Percentiles rank a stretch among this genome's conserved stretches.
phyloP scores from a whole-genome alignment of 2,888 invertebrate species.

The Phorcus lineatus region DNA sequence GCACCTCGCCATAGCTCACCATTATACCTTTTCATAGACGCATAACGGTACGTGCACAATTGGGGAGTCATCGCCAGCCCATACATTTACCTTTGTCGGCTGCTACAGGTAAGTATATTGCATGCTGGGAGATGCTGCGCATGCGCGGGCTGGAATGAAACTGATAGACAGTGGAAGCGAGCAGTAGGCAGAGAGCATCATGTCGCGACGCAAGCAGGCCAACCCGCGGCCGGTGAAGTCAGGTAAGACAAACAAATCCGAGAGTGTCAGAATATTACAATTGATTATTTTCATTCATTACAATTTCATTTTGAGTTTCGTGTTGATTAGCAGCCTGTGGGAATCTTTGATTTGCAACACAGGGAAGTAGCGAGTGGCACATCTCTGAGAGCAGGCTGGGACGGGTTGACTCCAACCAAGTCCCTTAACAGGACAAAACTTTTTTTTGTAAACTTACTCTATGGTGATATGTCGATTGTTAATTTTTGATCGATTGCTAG shows the following conservation, averaged over 20 bases:
- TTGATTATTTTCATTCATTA: not conserved
- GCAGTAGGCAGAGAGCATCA: constrained; percentile 28
- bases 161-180: constrained; percentile 20
- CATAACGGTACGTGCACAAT: not conserved
- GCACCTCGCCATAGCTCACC: no score
- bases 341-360: not conserved
- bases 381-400: constrained; percentile 1
- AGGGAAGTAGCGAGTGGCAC: constrained; percentile 3
- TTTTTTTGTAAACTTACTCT: not conserved
- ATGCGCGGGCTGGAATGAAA: constrained; percentile 27
- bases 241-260: not conserved
- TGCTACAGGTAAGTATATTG: constrained; percentile 7
- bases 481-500: not conserved
- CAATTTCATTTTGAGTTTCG: not conserved
- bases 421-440: not conserved
- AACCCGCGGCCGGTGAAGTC: constrained; percentile 30
- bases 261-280: not conserved
- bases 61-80: not conserved
- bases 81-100: not conserved
- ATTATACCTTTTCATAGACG: no score
- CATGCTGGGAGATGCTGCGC: constrained; percentile 33
- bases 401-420: not conserved
- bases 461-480: not conserved
- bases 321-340: not conserved
- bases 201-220: constrained; percentile 38